Evolutionary conservation across 2,797 vertebrate species (phyloP), one percentile per base, ranked within the genome.

Genomic region (Emys orbicularis): DNA sequence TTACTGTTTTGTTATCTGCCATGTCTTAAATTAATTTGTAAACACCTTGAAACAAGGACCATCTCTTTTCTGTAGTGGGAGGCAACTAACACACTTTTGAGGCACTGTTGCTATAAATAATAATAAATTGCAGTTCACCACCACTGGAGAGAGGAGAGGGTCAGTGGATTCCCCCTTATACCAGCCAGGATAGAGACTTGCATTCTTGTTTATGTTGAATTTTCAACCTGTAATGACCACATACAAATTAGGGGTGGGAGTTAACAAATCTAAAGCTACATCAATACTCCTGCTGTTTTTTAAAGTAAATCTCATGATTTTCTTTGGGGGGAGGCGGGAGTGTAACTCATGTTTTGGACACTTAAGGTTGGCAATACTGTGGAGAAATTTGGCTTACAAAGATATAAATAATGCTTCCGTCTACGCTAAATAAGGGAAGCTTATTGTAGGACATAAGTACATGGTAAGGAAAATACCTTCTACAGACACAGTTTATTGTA

Each of bases 321-420:
- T 74, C 50, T 41, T 9, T 8, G 8, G 8, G 23, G 53, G 8
- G 8, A 15, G 31, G 61, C 49, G 4, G 29, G 11, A 9, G 3
- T 10, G 5, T 72, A 37, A 21, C 37, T 6, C 68, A 25, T 72
- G 37, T n/a, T 54, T 15, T 1, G 4, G 11, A 5, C 0, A 1
- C 27, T 87, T 1, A 0, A 0, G 1, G 1, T 12, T 50, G 12
- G 23, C 72, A 76, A 15, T 47, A 29, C 23, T 44, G 52, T 3
- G 1, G 5, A n/a, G 81, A 4, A 13, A 12, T 1, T 27, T 27
- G 3, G 0, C 18, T 19, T 16, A 29, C n/a, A 6, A 5, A 31
- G 29, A 3, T 5, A 0, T 5, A 1, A 1, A 12, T 44, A 47
- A 76, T 84, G 3, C 10, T 44, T 18, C 18, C 52, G 23, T 54